Percentiles rank a stretch among this genome's conserved stretches.
Conservation (phyloP, 2,113 vertebrate species). For the Albula goreensis region DNA sequence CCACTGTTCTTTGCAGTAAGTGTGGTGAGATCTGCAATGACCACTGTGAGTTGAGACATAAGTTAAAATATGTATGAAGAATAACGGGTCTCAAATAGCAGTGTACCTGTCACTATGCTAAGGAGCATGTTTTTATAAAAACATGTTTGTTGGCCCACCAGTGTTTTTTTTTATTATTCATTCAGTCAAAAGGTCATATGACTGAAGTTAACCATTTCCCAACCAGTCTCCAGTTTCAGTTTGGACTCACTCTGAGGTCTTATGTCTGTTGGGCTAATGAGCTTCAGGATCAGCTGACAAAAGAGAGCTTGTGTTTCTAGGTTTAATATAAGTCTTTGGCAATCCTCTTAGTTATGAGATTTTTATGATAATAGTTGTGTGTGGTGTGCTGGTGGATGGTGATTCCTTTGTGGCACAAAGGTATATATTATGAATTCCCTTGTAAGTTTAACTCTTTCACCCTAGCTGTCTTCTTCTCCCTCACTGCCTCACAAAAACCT, state of each 20-base stretch:
- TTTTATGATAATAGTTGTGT: background rate
- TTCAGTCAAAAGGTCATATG: too few relatives aligned
- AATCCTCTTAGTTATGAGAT: background rate
- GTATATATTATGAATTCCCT: background rate
- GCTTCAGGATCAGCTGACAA: slow-evolving; percentile 32
- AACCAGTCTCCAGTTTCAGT: background rate
- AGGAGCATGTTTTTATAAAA: too few relatives aligned
- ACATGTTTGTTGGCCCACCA: background rate
- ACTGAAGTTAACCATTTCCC: background rate
- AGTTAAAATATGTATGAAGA: too few relatives aligned
- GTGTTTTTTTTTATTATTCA: background rate
- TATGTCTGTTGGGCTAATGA: slow-evolving; percentile 45
- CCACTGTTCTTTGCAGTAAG: too few relatives aligned
- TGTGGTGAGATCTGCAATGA: too few relatives aligned
- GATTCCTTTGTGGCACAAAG: background rate
- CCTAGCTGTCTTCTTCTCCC: background rate
- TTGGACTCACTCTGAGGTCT: background rate
- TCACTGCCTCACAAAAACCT: background rate
- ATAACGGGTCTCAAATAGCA: too few relatives aligned
- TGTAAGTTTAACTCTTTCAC: background rate
- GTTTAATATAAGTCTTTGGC: background rate
- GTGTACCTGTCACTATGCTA: too few relatives aligned
- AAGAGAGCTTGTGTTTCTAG: background rate
- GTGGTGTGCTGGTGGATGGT: background rate
- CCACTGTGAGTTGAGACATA: too few relatives aligned